Evolutionary conservation across 2,797 vertebrate species (phyloP), one percentile per base, ranked within the genome.

Genomic region (Sphenodon punctatus): DNA sequence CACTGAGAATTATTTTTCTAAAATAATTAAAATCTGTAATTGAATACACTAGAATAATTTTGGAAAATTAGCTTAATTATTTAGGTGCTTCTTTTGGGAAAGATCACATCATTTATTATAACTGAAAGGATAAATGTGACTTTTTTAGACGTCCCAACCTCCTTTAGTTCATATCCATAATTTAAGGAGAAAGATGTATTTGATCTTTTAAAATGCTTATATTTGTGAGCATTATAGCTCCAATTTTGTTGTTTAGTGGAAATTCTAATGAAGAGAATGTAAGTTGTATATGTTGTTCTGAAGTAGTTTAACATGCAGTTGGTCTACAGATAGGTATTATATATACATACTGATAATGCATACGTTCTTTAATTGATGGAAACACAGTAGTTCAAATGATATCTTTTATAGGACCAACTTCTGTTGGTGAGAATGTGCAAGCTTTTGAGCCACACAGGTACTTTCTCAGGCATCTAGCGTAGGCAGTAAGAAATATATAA

Each of bases 1-100:
- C 93, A 93, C 71, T 80, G 67, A 45, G 78, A 94, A 93, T 94
- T 94, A 91, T 95, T 95, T 95, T 92, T 95, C 93, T 83, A 94
- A 94, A 96, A 94, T 95, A 96, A 96, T 96, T 95, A 95, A 96
- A 96, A 95, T 87, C 82, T 90, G 80, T 96, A 96, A 96, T 96
- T 96, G 92, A 96, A 96, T 96, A 95, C 90, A 94, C 94, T 91
- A 93, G 92, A 95, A 95, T 96, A 93, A 94, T 94, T 96, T 94
- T 93, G 64, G 93, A 91, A 95, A 94, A 95, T 95, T 95, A 95
- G 92, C 93, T 94, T 94, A 94, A 96, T 96, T 96, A 96, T 96
- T 93, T 85, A 36, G 90, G 76, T 91, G 86, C 92, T 95, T 96
- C 91, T 91, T 88, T 89, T 95, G 94, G 91, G 93, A 94, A 95